Evolutionary conservation across 2,797 vertebrate genomes (phyloP), one percentile per base, ranked within the genome.

Genomic region (Gymnothorax reevesii): DNA sequence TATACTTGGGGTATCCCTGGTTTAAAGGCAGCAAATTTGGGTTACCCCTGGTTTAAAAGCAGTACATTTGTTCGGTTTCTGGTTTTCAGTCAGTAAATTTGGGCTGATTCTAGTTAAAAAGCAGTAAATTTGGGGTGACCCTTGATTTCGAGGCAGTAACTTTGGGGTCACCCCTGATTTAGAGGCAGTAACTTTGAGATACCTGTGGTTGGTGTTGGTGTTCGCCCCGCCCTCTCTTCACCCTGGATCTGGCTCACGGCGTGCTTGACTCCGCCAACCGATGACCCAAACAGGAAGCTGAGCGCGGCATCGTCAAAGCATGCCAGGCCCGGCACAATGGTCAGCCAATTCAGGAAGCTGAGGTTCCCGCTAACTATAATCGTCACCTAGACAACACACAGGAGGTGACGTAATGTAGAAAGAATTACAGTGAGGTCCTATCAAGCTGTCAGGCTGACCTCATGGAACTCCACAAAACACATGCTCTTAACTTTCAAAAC

Each of bases 281-380:
- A 22, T 0, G 89, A 90, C 80, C 91, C 66, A 57, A 99, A 98
- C 55, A 98, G 90, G 89, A 95, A 95, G 0, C 88, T 92, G 89
- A 99, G 90, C 10, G 96, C 92, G 0, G 93, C 86, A 0, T 99
- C 98, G 0, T 99, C 98, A 0, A 99, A 99, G 93, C 97, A 99
- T 83, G 97, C 96, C 0, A 99, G 85, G 92, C 98, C 97, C 89
- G 98, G 98, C 91, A 99, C 96, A 0, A 99, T 96, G 90, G 98
- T 98, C 64, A 99, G 94, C 98, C 98, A 99, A 95, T 99, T 99
- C 3, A 99, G 96, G 92, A 99, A 99, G 89, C 98, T 99, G 89
- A 99, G 95, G 94, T 99, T 99, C 59, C 98, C 98, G 0, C 98
- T 99, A 1, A 97, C 0, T 66, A 99, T 97, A 85, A 99, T 95